These are phyloP conservation scores for Lordiphosa mommai DNA, from an alignment of 1,140 invertebrate genomes.

Conservation along the genomic window DNA sequence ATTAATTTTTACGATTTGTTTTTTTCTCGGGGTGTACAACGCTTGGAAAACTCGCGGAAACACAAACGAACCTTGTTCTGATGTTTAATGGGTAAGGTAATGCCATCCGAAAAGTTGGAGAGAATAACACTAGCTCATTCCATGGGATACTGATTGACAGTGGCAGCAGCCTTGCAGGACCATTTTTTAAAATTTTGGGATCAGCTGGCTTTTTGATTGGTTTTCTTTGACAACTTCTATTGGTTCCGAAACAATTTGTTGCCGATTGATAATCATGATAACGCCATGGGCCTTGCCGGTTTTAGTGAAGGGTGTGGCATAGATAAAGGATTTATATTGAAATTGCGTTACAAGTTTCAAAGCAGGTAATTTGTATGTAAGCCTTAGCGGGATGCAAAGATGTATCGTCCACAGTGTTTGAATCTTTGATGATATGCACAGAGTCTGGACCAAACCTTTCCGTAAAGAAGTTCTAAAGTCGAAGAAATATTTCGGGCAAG, in stretches of 20 bases:
- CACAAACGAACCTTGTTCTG: conserved; percentile 96
- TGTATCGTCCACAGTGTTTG: conserved; percentile 90
- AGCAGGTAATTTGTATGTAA: conserved; percentile 99
- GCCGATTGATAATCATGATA: conserved; percentile 91
- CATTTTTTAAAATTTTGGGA: conserved; percentile 98
- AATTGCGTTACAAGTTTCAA: conserved; percentile 97
- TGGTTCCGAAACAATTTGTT: conserved; percentile 91
- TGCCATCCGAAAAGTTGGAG: conserved; percentile 88
- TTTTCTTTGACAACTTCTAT: conserved; percentile 98
- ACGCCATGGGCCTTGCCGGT: conserved; percentile 97
- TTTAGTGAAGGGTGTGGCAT: conserved; percentile 97
- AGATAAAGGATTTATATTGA: conserved; percentile 98
- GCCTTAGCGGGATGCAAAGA: conserved; percentile 92
- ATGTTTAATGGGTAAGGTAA: conserved; percentile 87
- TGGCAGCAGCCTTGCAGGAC: conserved; percentile 94
- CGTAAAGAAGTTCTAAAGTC: conserved; percentile 94
- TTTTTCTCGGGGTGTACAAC: too few relatives aligned
- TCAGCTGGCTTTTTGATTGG: conserved; percentile 92
- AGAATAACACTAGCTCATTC: conserved; percentile 97
- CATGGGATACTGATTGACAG: conserved; percentile 98
- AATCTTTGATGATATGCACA: conserved; percentile 97
- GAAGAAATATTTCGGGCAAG: conserved; percentile 98
- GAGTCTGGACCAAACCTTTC: conserved; percentile 94
- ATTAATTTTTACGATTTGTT: too few relatives aligned
- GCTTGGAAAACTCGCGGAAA: conserved; percentile 98